A percentile compares a stretch with the other conserved stretches of the same genome.
phyloP scores from a whole-genome alignment of 2,888 invertebrate genomes.

The Cryptocephalus moraei region DNA sequence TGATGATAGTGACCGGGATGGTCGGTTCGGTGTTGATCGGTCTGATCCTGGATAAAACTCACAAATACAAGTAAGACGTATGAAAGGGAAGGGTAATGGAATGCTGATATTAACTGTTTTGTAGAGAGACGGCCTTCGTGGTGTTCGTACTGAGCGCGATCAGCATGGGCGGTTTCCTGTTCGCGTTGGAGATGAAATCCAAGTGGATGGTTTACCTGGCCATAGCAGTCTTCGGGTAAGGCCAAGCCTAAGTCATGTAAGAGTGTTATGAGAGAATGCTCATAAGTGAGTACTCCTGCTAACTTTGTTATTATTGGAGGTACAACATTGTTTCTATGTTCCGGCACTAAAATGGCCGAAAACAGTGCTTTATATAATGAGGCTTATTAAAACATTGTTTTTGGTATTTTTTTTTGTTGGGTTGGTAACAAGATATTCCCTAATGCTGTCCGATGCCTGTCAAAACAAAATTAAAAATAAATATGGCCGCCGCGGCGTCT shows the following conservation, averaged over 20 bases:
- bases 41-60: conserved; percentile 84
- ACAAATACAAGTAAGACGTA: conserved; percentile 69
- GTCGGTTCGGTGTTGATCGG: conserved; percentile 82
- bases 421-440: too few relatives aligned
- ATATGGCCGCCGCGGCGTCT: too few relatives aligned
- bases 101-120: conserved; percentile 4
- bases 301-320: too few relatives aligned
- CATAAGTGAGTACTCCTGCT: too few relatives aligned
- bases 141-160: conserved; percentile 17
- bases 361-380: too few relatives aligned
- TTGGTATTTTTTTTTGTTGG: too few relatives aligned
- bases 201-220: conserved; percentile 20
- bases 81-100: not conserved
- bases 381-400: too few relatives aligned
- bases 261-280: too few relatives aligned
- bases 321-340: too few relatives aligned
- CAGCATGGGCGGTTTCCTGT: conserved; percentile 17
- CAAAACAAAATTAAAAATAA: too few relatives aligned
- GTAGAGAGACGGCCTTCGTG: conserved; percentile 20
- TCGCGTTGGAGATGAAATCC: conserved; percentile 19
- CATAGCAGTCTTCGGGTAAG: conserved; percentile 22
- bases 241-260: not conserved
- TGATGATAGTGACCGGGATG: conserved; percentile 88
- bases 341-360: too few relatives aligned
- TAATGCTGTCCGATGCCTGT: too few relatives aligned